Percentiles rank a stretch among this genome's conserved stretches.
Conservation (phyloP, 2,888 invertebrate genomes). For the Glaucopsyche alexis region DNA sequence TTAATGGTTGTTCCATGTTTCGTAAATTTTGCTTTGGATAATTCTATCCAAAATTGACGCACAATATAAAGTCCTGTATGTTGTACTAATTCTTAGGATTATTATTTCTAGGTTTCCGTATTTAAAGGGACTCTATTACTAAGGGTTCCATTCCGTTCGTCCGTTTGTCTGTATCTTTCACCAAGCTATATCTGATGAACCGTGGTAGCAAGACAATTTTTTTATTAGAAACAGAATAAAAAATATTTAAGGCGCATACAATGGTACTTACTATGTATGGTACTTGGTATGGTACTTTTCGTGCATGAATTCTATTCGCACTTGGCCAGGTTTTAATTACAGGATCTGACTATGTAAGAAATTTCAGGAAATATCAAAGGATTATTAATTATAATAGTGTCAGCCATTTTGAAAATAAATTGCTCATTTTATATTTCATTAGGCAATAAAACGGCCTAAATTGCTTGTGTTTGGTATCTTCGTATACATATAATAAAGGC, state of each 20-base stretch:
- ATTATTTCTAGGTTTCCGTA: no score
- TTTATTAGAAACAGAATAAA: no score
- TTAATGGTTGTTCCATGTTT: not conserved
- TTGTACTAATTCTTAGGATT: not conserved
- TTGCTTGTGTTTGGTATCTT: slow-evolving; percentile 4
- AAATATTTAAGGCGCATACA: no score
- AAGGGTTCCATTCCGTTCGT: no score
- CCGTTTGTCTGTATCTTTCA: no score
- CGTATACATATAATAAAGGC: not conserved
- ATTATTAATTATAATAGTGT: not conserved
- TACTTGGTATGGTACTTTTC: no score
- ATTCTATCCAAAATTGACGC: not conserved
- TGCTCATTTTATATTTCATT: slow-evolving; percentile 7
- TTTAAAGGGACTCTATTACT: no score
- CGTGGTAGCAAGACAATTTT: no score
- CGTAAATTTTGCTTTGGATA: not conserved
- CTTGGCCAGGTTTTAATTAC: not conserved
- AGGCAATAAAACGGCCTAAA: slow-evolving; percentile 4
- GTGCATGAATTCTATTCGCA: no score
- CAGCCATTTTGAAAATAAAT: not conserved
- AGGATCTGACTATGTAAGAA: no score
- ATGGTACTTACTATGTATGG: no score
- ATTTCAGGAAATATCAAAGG: not conserved
- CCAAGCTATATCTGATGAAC: no score
- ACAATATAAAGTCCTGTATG: not conserved